Evolutionary conservation across 2,888 invertebrate species (phyloP).

Genomic region (Molorchus minor): DNA sequence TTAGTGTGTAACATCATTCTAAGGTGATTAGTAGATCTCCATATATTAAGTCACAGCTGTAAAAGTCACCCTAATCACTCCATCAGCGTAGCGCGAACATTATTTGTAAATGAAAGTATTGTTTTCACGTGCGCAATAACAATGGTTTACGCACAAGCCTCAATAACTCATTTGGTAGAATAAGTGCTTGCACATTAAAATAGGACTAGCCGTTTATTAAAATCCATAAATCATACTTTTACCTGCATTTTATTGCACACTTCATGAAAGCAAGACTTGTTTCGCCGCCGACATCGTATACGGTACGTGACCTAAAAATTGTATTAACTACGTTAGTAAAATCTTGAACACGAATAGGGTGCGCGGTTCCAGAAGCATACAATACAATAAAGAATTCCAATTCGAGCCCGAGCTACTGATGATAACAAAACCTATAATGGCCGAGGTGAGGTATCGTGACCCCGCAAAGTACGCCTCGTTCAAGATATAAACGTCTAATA

Average conservation of each 20-base stretch:
- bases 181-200: no score
- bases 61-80: no score
- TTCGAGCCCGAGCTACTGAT: conserved; percentile 28
- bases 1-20: no score
- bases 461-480: conserved; percentile 11
- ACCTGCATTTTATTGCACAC: conserved; percentile 35
- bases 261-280: conserved; percentile 31
- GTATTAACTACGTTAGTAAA: conserved; percentile 48
- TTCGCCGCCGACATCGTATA: conserved; percentile 25
- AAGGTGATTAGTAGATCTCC: no score
- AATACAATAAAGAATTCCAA: conserved; percentile 35
- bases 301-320: conserved; percentile 52
- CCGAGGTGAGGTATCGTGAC: conserved; percentile 27
- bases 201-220: conserved; percentile 34
- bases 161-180: no score
- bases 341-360: conserved; percentile 50
- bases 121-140: no score
- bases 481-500: conserved; percentile 30
- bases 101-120: no score
- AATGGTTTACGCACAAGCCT: no score
- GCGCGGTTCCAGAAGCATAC: conserved; percentile 36
- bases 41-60: no score
- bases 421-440: conserved; percentile 26
- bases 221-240: conserved; percentile 36
- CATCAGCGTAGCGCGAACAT: no score